Conservation (phyloP, 2,888 invertebrate genomes). For the Brachynemurus nebulosus region DNA sequence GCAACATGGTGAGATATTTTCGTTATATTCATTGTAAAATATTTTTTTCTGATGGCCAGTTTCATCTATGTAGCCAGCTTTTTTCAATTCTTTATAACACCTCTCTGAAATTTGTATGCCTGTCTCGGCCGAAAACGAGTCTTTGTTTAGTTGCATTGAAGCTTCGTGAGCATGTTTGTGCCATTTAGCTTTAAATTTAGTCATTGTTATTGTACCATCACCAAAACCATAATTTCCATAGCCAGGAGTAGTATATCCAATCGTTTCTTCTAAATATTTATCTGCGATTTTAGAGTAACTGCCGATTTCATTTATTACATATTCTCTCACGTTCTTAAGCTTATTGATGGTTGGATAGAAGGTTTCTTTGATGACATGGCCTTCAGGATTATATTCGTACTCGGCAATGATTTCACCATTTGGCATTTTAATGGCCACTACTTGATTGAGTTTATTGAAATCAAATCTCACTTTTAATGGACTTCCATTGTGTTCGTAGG, state of each 20-base stretch:
- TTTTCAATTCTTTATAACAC: not conserved
- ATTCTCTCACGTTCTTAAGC: not conserved
- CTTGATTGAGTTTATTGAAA: slow-evolving; percentile 10
- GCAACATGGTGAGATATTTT: not conserved
- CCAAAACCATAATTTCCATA: slow-evolving; percentile 18
- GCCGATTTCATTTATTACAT: slow-evolving; percentile 14
- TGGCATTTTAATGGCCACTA: slow-evolving; percentile 3
- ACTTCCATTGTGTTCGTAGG: slow-evolving; percentile 6
- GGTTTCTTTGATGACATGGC: not conserved
- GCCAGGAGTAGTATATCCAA: slow-evolving; percentile 15
- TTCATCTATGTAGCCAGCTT: not conserved
- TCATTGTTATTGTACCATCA: slow-evolving; percentile 14
- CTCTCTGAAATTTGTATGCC: not conserved
- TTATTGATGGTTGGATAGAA: not conserved
- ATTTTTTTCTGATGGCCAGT: not conserved
- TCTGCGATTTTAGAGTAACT: slow-evolving; percentile 14
- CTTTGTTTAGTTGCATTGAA: not conserved
- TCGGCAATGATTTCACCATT: slow-evolving; percentile 3
- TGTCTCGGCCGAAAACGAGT: not conserved
- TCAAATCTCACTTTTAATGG: slow-evolving; percentile 7
- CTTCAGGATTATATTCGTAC: not conserved
- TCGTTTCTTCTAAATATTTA: slow-evolving; percentile 12
- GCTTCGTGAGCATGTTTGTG: not conserved
- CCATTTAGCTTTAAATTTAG: slow-evolving; percentile 15
- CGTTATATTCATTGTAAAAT: not conserved